These are phyloP conservation scores for Menidia beryllina DNA, from an alignment of 2,113 vertebrate species.

Conservation along the genomic window DNA sequence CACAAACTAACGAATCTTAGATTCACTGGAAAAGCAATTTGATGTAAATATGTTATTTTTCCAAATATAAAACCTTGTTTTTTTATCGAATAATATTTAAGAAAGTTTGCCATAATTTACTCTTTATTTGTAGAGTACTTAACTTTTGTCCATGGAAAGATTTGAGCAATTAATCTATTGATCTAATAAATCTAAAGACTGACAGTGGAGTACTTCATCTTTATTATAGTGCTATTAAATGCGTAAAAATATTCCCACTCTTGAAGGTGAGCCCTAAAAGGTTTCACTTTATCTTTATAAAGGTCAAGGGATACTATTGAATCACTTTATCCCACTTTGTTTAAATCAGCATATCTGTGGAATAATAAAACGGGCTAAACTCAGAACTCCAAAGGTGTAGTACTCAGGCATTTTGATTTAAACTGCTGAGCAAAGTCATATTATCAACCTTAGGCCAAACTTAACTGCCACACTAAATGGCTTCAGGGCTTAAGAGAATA, in stretches of 20 bases:
- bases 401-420: constrained; percentile 54
- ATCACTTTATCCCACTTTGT: constrained; percentile 50
- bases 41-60: not conserved
- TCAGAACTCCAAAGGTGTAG: constrained; percentile 40
- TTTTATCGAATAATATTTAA: not conserved
- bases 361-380: constrained; percentile 52
- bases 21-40: not conserved
- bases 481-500: constrained; percentile 62
- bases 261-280: constrained; percentile 10
- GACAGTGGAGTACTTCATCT: not conserved
- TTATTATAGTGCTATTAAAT: constrained; percentile 5
- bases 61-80: not conserved
- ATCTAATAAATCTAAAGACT: not conserved
- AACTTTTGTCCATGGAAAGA: not conserved
- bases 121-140: not conserved
- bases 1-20: not conserved
- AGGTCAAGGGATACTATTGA: constrained; percentile 49
- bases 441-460: constrained; percentile 57
- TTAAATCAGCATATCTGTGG: constrained; percentile 60
- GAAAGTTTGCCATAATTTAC: not conserved
- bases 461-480: constrained; percentile 67
- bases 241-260: constrained; percentile 4
- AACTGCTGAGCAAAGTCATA: constrained; percentile 60
- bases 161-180: not conserved
- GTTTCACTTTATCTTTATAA: constrained; percentile 47